phyloP scores from a whole-genome alignment of 2,113 vertebrate species.

The Cettia cetti region DNA sequence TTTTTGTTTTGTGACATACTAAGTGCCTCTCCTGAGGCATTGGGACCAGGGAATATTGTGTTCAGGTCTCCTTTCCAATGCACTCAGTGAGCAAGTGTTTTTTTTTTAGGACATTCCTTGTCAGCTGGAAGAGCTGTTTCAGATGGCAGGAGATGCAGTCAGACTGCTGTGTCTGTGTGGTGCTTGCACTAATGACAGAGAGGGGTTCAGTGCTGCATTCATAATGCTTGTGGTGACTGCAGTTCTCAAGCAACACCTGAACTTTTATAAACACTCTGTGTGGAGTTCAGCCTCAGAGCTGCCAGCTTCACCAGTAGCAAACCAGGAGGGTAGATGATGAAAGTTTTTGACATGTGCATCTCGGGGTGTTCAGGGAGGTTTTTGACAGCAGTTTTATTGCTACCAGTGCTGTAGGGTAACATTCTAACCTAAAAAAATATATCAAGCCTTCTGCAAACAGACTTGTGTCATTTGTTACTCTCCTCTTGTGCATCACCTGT shows the following conservation, averaged over 20 bases:
- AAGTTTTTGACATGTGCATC: background rate
- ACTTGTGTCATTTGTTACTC: background rate
- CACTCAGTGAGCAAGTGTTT: background rate
- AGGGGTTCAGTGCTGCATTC: background rate
- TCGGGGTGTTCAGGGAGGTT: background rate
- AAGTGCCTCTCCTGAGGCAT: background rate
- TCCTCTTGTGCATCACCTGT: background rate
- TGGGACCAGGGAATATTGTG: background rate
- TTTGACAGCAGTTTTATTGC: conserved; percentile 21
- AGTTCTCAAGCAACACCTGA: conserved; percentile 36
- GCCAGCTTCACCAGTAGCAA: conserved; percentile 24
- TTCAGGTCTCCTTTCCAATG: background rate
- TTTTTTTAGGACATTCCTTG: background rate
- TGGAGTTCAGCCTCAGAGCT: background rate
- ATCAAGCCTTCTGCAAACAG: background rate
- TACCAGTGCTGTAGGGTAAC: background rate
- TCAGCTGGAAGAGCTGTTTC: background rate
- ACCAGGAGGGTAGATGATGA: background rate
- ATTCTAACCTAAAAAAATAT: background rate
- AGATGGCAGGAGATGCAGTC: background rate
- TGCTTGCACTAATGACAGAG: background rate
- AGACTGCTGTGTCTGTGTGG: background rate
- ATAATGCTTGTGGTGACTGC: background rate
- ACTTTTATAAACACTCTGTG: background rate
- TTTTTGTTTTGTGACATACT: background rate